These are phyloP conservation scores for Sander vitreus DNA, from an alignment of 2,113 vertebrate genomes.

Conservation along the genomic window DNA sequence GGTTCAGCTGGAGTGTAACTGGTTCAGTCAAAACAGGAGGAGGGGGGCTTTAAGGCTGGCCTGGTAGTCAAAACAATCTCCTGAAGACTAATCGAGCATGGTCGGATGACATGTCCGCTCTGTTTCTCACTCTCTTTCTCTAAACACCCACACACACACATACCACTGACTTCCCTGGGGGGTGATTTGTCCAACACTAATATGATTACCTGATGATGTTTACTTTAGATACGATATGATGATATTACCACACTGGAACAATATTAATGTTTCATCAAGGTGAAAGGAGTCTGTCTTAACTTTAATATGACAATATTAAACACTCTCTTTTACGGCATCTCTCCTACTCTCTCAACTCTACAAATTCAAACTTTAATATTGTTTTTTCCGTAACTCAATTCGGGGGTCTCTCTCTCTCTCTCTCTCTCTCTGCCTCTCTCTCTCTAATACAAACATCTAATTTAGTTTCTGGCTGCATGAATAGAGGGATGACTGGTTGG, in stretches of 20 bases:
- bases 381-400: conserved; percentile 57
- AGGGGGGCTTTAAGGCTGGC: conserved; percentile 29
- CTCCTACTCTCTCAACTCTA: conserved; percentile 39
- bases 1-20: conserved; percentile 47
- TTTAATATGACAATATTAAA: conserved; percentile 31
- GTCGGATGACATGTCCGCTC: conserved; percentile 68
- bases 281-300: conserved; percentile 28
- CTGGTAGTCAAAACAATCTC: conserved; percentile 80
- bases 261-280: conserved; percentile 58
- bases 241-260: conserved; percentile 61
- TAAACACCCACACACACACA: conserved; percentile 23
- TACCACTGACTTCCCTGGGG: conserved; percentile 50
- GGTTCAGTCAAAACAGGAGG: conserved; percentile 66
- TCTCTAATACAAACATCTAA: conserved; percentile 75
- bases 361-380: conserved; percentile 45
- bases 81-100: conserved; percentile 72
- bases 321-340: conserved; percentile 35
- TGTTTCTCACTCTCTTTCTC: conserved; percentile 26
- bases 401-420: not conserved
- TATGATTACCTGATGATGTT: conserved; percentile 78
- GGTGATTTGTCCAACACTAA: conserved; percentile 78
- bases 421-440: conserved; percentile 27
- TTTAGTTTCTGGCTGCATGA: conserved; percentile 74
- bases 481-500: conserved; percentile 76
- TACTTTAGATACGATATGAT: conserved; percentile 66